Percentiles rank a stretch among this genome's conserved stretches.
Conservation (phyloP, 2,797 vertebrate species). For the Pempheris klunzingeri region DNA sequence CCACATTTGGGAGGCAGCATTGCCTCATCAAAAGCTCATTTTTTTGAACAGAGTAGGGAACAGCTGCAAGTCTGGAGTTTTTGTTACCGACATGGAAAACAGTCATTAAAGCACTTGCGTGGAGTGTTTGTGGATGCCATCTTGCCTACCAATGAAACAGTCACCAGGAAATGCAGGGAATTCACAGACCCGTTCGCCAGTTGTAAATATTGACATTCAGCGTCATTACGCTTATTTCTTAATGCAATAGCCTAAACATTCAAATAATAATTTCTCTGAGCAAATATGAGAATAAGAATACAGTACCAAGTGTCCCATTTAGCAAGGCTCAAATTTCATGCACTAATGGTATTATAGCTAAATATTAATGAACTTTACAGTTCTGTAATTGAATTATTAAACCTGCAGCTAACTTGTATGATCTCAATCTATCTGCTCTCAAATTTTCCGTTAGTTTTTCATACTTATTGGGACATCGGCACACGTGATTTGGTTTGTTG, state of each 20-base stretch:
- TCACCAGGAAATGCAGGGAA: constrained; percentile 48
- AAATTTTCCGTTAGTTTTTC: neutral
- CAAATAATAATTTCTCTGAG: constrained; percentile 34
- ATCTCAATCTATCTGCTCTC: no score
- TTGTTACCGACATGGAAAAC: constrained; percentile 42
- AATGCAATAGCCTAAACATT: constrained; percentile 4
- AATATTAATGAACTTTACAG: constrained; percentile 34
- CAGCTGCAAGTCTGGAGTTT: constrained; percentile 53
- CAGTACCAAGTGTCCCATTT: constrained; percentile 19
- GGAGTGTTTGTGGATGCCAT: constrained; percentile 39
- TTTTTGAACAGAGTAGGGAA: constrained; percentile 47
- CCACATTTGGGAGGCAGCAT: constrained; percentile 44
- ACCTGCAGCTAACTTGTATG: neutral
- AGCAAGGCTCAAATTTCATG: constrained; percentile 4
- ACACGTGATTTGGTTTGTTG: constrained; percentile 2
- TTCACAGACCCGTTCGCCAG: constrained; percentile 24
- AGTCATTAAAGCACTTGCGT: constrained; percentile 55
- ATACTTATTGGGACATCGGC: constrained; percentile 3
- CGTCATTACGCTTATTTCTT: constrained; percentile 24
- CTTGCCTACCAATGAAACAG: constrained; percentile 33
- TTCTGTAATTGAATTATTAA: constrained; percentile 23
- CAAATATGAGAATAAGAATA: constrained; percentile 27
- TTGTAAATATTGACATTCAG: constrained; percentile 55
- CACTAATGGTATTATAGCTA: constrained; percentile 8
- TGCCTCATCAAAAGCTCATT: constrained; percentile 58